Base-by-base conservation (phyloP, 2,113 vertebrate species). In the Heteronetta atricapilla region DNA sequence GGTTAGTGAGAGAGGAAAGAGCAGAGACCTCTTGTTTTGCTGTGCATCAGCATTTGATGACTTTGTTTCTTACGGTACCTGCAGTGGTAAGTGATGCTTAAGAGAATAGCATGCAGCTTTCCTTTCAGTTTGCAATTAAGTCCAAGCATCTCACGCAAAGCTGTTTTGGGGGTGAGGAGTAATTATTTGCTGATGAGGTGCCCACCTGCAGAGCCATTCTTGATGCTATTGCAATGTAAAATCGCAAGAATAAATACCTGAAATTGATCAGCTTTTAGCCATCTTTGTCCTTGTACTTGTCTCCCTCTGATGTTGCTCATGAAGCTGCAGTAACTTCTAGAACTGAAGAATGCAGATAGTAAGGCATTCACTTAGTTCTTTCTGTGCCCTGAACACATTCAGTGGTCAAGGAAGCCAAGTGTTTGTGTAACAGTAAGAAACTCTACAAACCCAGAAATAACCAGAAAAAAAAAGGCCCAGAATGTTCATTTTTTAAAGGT, bases 131-230 rank as follows among this genome's bases (percentile, higher is more conserved):
- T 94, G 73, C 76, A 88, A 83, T 95, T 88, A 80, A 83, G n/a
- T 69, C 69, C 70, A 56, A 56, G 42, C 68, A 58, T 91, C 55
- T 83, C 48, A 40, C 40, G 17, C 63, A 69, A 63, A 85, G 78
- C 63, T 67, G 19, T 36, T 83, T 50, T 29, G 50, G 29, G 29
- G 85, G 33, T 25, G 33, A 86, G 33, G 3, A 83, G 34, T 91
- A 70, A 93, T 95, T 93, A 70, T 40, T 53, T 59, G 82, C 70
- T 89, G 91, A 94, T 95, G 91, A 91, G 55, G 25, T 80, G 55
- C 63, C 79, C 87, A 77, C 93, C 88, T 74, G 82, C 88, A 88
- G 93, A 91, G 88, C 33, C 38, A 46, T 67, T 87, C 59, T 53
- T 46, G 36, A 69, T 76, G 70, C 44, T 69, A 11, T 28, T 77